These are phyloP conservation scores for Blastobasis lacticolella DNA, from an alignment of 2,888 invertebrate species.

Conservation along the genomic window DNA sequence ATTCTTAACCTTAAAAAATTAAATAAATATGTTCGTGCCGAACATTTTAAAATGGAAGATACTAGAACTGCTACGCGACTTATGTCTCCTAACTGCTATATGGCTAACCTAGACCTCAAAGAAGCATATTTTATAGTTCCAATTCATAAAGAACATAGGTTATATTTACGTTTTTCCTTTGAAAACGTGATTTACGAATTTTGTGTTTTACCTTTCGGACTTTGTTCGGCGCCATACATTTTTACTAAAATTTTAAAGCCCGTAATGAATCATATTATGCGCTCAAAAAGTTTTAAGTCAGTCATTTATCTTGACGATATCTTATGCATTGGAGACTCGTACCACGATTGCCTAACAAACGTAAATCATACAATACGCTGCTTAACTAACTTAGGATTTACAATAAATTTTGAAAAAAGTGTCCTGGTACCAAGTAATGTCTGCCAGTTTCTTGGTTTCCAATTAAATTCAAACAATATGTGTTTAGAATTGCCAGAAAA, in stretches of 20 bases:
- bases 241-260: constrained; percentile 7
- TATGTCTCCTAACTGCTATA: neutral
- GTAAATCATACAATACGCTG: neutral
- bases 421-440: neutral
- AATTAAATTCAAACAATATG: neutral
- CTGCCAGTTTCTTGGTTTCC: neutral
- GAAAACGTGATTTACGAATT: neutral
- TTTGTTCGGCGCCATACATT: constrained; percentile 4
- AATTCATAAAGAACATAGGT: neutral
- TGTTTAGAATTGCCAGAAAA: neutral
- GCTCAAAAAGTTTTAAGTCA: neutral
- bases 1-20: constrained; percentile 10
- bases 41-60: constrained; percentile 9
- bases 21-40: neutral
- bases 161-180: neutral
- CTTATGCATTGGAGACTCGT: neutral
- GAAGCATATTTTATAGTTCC: constrained; percentile 1
- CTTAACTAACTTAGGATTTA: neutral
- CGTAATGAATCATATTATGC: neutral
- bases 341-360: neutral
- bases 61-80: neutral
- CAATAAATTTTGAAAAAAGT: neutral
- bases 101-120: constrained; percentile 1
- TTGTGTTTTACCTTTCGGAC: constrained; percentile 1
- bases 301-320: constrained; percentile 1